Base-by-base conservation (phyloP, 2,888 invertebrate species). In the Notodonta dromedarius region DNA sequence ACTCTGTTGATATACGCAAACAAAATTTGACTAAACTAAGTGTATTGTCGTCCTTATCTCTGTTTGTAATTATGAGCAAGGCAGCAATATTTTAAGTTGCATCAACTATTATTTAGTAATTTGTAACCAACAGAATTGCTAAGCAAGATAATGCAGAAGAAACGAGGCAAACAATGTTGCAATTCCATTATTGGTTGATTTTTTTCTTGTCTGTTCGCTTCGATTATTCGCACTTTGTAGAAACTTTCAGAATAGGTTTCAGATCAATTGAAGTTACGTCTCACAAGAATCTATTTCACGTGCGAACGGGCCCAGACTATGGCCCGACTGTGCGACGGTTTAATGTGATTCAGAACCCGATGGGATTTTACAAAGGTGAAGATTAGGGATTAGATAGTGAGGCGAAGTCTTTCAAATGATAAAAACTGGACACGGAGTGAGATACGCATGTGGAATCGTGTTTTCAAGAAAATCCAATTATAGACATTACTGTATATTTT, bases 211-310 rank as follows among this genome's bases (percentile, higher is more conserved):
- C 13, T 11, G 46, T n/a, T 6, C 46, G 46, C 46, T 46, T n/a
- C n/a, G n/a, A 4, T 42, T 9, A 42, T 4, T 42, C 42, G 42
- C 42, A 42, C 11, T 46, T 46, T n/a, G n/a, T n/a, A 46, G n/a
- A n/a, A 46, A 46, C n/a, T n/a, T 46, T 46, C 13, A 46, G n/a
- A 46, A 13, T 46, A n/a, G n/a, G 2, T 46, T 16, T 50, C 50
- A 50, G 8, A 16, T 50, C 16, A 8, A 50, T 16, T 50, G 50
- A 50, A 50, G 9, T 50, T 16, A 50, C 50, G 50, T 16, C 13
- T 53, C 13, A 35, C 53, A 53, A 35, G 53, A 61, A 61, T 54
- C 60, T 55, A 62, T 66, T 70, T 63, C 62, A 46, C 67, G 61
- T 44, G 59, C 44, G 57, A 24, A 11, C 57, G 56, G 44, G 35